Conservation (phyloP, 2,797 vertebrate species). For the Hafferia zeledoni region DNA sequence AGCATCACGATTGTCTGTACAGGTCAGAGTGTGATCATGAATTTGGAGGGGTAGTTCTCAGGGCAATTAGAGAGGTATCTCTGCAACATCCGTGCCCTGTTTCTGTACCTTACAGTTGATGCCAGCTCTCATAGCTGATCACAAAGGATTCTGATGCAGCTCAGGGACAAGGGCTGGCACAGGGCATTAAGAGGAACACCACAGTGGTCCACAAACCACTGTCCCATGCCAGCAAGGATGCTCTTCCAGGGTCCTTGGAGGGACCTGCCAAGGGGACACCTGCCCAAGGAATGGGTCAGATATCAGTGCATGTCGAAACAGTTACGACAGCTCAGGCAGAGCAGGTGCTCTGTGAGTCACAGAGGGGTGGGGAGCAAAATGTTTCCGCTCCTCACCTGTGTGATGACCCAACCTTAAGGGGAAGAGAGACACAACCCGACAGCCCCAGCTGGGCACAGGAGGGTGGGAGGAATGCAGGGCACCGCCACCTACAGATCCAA, state of each 20-base stretch:
- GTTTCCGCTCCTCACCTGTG: neutral
- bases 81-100: neutral
- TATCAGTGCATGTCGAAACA: rapidly evolving
- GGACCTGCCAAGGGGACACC: neutral
- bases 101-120: neutral
- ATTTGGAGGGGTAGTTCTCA: neutral
- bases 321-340: neutral
- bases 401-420: neutral
- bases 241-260: neutral
- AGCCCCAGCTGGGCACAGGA: neutral
- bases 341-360: neutral
- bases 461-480: neutral
- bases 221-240: neutral
- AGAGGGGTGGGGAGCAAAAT: neutral
- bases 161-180: neutral
- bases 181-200: neutral
- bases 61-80: neutral
- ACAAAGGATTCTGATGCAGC: neutral
- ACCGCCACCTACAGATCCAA: neutral
- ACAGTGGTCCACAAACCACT: rapidly evolving
- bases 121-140: neutral
- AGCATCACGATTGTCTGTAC: neutral
- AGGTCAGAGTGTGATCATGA: neutral
- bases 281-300: neutral
- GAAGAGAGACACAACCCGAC: rapidly evolving